Base-by-base conservation (phyloP, 2,888 invertebrate species). In the Chydorus sphaericus region DNA sequence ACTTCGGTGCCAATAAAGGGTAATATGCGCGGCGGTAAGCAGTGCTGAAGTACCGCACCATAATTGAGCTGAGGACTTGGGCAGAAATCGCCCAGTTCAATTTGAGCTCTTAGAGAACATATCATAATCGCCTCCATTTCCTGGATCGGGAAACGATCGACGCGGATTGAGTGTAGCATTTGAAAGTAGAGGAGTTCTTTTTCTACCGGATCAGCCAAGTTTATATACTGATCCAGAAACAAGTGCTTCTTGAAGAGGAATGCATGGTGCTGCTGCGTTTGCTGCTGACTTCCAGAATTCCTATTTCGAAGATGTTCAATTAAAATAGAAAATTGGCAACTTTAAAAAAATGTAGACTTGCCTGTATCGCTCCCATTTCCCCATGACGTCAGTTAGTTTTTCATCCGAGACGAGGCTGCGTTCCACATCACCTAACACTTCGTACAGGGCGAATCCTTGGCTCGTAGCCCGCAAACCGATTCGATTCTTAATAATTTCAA, bases 51-150 rank as follows among this genome's bases (percentile, higher is more conserved):
- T 61, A 84, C 83, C 28, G 77, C 71, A 48, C 59, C 58, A 63
- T 79, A 80, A 62, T 77, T 77, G 62, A 78, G 69, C 60, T 80
- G 72, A 54, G 75, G 75, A 62, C 83, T 83, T 37, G 74, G 71
- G 65, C 83, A 86, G 71, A 93, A 86, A 71, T 93, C 92, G 33
- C 92, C 87, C 61, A 86, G 76, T 69, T 93, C 93, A 31, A 92
- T 77, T 70, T 94, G 94, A 39, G 90, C 87, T 77, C 93, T 90
- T 49, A 94, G 76, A 20, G 94, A 91, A 50, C 92, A 88, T 57
- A 94, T 71, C 87, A 92, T 91, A 70, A 91, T 87, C 88, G 93
- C 93, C 75, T 94, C 93, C 69, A 90, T 88, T 65, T 90, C 89
- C 52, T 90, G 87, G 52, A 94, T 84, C 1, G 93, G 94, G 68